These are phyloP conservation scores for Alectoris magna DNA, from an alignment of 2,797 vertebrate species.

Conservation along the genomic window DNA sequence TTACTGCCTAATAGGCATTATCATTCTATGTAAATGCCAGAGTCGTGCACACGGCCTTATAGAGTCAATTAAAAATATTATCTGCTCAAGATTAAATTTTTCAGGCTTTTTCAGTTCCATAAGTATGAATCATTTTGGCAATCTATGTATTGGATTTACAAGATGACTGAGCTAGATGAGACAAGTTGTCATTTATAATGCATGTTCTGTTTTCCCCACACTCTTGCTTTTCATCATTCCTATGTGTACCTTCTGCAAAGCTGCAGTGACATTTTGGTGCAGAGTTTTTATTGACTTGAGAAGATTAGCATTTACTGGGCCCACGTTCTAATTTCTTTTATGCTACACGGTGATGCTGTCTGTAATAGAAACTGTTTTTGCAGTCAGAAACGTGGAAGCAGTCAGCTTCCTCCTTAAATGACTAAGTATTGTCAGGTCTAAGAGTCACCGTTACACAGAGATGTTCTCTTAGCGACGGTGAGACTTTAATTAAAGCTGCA, in stretches of 20 bases:
- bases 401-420: not conserved
- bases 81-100: constrained; percentile 62
- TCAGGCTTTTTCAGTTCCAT: constrained; percentile 29
- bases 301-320: constrained; percentile 1
- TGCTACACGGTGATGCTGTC: not conserved
- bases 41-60: constrained; percentile 16
- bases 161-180: constrained; percentile 39
- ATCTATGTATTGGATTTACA: constrained; percentile 47
- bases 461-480: not conserved
- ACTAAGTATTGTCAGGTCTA: not conserved
- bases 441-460: not conserved
- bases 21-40: constrained; percentile 44
- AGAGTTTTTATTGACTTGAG: constrained; percentile 34
- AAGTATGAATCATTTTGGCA: constrained; percentile 50
- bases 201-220: constrained; percentile 3
- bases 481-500: constrained; percentile 10
- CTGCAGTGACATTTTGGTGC: constrained; percentile 10
- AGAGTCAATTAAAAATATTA: constrained; percentile 54
- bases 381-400: not conserved
- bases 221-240: not conserved
- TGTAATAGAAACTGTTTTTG: not conserved
- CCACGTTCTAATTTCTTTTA: not conserved
- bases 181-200: constrained; percentile 55
- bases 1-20: constrained; percentile 56
- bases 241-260: constrained; percentile 8